These are phyloP conservation scores for Tipula helvola DNA, from an alignment of 2,888 invertebrate species.

Conservation along the genomic window DNA sequence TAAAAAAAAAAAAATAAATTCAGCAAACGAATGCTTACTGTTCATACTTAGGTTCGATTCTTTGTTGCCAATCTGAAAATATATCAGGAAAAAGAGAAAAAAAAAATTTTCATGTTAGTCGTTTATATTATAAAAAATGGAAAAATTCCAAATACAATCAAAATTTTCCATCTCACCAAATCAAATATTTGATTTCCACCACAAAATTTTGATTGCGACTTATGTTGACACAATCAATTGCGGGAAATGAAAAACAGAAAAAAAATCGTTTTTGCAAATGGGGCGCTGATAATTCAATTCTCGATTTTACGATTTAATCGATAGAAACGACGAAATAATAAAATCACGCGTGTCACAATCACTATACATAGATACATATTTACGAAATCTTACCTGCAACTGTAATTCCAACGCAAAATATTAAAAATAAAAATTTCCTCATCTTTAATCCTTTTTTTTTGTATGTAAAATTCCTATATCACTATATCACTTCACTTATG, in stretches of 20 bases:
- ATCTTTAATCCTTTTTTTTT: constrained; percentile 20
- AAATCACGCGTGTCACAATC: not conserved
- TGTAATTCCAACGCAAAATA: constrained; percentile 28
- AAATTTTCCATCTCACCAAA: constrained; percentile 8
- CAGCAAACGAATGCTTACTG: constrained; percentile 13
- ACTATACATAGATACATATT: not conserved
- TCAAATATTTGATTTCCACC: not conserved
- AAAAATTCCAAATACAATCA: constrained; percentile 5
- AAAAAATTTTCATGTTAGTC: not conserved
- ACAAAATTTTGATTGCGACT: not conserved
- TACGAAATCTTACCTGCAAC: constrained; percentile 28
- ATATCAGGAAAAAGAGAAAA: not conserved
- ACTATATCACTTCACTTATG: not conserved
- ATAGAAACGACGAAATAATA: not conserved
- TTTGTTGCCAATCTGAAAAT: constrained; percentile 13
- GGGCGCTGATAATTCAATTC: not conserved
- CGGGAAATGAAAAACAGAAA: not conserved
- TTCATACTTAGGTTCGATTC: constrained; percentile 14
- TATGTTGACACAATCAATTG: not conserved
- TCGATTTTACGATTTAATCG: not conserved
- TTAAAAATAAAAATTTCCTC: constrained; percentile 28
- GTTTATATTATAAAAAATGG: not conserved
- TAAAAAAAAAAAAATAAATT: constrained; percentile 8
- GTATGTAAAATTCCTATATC: not conserved
- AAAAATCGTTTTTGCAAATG: not conserved